Conservation (phyloP, 2,797 vertebrate species). For the Chrysocyon brachyurus region DNA sequence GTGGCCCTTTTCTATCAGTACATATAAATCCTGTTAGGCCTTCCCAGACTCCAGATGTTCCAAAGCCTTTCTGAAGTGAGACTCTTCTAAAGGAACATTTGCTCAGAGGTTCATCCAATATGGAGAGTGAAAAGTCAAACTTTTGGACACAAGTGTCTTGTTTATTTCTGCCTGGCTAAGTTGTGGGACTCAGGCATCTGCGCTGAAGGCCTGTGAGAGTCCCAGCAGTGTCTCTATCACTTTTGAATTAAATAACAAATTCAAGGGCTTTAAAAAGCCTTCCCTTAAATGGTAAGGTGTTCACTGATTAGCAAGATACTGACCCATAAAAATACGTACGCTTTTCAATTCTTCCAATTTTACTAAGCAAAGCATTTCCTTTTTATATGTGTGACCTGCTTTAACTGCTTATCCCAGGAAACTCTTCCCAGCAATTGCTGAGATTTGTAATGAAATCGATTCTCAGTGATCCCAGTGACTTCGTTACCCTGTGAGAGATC, state of each 20-base stretch:
- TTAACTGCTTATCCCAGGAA: conserved; percentile 39
- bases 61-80: conserved; percentile 57
- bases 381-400: not conserved
- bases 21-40: conserved; percentile 81
- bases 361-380: conserved; percentile 10
- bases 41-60: conserved; percentile 7
- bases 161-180: not conserved
- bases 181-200: conserved; percentile 15
- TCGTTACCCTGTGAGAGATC: not conserved
- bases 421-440: conserved; percentile 4
- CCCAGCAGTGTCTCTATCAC: conserved; percentile 63
- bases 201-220: not conserved
- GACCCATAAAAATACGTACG: not conserved
- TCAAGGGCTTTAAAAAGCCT: conserved; percentile 75
- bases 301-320: conserved; percentile 79
- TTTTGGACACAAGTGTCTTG: not conserved
- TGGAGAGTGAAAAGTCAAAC: not conserved
- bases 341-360: conserved; percentile 22
- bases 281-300: conserved; percentile 81
- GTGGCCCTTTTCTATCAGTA: conserved; percentile 70
- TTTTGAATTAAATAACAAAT: conserved; percentile 69
- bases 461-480: not conserved
- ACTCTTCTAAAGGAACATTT: conserved; percentile 1
- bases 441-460: conserved; percentile 38
- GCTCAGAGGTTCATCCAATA: conserved; percentile 21